Evolutionary conservation across 2,797 vertebrate genomes (phyloP), one percentile per base, ranked within the genome.

Genomic region (Champsocephalus esox): DNA sequence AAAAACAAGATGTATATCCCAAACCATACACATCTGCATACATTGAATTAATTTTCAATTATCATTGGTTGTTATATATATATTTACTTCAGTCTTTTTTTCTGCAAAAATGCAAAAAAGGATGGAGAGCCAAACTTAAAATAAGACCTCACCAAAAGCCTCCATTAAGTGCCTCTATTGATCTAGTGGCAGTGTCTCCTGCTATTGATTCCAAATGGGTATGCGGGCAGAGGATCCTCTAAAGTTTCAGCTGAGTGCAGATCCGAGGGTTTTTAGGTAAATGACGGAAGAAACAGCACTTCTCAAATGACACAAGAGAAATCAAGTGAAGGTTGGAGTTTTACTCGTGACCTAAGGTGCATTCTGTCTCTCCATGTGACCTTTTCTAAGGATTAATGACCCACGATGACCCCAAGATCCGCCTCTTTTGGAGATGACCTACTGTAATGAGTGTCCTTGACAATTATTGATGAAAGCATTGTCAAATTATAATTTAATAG

Each of bases 211-310:
- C 77, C 12, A 71, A 75, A 77, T 56, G 80, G 72, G 57, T 46
- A 24, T 16, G 41, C 17, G 45, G 41, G 67, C 77, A 68, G 59
- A 73, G 44, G 70, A 73, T 66, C 82, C 73, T 90, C 88, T 90
- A 80, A 77, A 70, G 78, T 91, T 91, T 91, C 91, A 86, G 68
- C 24, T 88, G 82, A 91, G 88, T 89, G 88, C 83, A 81, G 70
- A 86, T 73, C 66, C 14, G 41, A 73, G 73, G 73, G 76, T 83
- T 89, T 38, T 91, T 76, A 80, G 78, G 81, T 84, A 80, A 87
- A 91, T 10, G 51, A 21, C 28, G 21, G 51, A 69, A 75, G 21
- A 78, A 73, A 72, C 13, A 14, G 44, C 48, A 24, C 80, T 67
- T 85, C 82, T 86, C 69, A 82, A 78, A 80, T 86, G 60, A 77